Percentiles rank a stretch among this genome's conserved stretches.
These are phyloP conservation scores for Tragelaphus buxtoni DNA, from an alignment of 2,113 vertebrate species.

Conservation along the genomic window DNA sequence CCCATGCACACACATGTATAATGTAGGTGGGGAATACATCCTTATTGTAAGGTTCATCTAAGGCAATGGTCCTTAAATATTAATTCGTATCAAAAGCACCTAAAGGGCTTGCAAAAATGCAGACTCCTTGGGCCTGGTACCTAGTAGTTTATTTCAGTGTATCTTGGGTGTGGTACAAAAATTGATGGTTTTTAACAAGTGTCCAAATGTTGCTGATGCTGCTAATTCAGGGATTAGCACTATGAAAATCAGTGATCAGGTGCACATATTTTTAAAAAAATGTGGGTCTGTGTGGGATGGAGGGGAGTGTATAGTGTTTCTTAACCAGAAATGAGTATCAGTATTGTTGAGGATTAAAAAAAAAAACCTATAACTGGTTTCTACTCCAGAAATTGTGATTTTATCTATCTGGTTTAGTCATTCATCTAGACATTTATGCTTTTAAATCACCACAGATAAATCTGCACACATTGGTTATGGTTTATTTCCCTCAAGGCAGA, in stretches of 20 bases:
- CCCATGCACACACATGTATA: not conserved
- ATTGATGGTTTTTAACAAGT: not conserved
- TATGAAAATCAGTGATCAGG: not conserved
- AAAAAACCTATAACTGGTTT: not conserved
- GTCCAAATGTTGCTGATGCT: not conserved
- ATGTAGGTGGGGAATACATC: not conserved
- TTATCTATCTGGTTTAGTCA: not conserved
- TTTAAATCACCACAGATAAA: not conserved
- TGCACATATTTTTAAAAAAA: not conserved
- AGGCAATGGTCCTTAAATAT: not conserved
- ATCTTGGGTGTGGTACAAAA: not conserved
- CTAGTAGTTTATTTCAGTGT: not conserved
- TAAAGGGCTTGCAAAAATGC: not conserved
- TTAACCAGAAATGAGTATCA: not conserved
- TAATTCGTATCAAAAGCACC: not conserved
- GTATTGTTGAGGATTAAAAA: not conserved
- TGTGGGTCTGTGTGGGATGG: accelerated
- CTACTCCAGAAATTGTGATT: not conserved
- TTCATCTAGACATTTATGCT: not conserved
- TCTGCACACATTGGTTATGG: not conserved
- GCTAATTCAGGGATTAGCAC: not conserved
- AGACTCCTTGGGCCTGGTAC: not conserved
- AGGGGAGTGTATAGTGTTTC: accelerated
- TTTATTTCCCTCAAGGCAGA: not conserved
- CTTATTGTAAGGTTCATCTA: not conserved